Conservation (phyloP, 2,113 vertebrate species). For the Xenopus borealis region DNA sequence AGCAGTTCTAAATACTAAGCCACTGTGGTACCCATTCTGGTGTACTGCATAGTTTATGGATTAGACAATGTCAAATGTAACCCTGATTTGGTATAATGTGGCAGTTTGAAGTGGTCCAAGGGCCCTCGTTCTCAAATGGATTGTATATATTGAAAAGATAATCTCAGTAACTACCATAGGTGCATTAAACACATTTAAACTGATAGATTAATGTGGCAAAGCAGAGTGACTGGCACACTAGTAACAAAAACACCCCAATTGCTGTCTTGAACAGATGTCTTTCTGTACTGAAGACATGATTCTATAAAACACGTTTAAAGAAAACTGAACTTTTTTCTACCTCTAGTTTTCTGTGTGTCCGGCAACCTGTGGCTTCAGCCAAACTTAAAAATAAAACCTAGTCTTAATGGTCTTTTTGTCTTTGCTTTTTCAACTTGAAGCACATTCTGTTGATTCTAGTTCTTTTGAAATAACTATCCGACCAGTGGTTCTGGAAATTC, state of each 20-base stretch:
- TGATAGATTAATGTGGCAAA: not conserved
- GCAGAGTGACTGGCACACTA: no score
- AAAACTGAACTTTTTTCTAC: slow-evolving; percentile 29
- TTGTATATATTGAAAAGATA: no score
- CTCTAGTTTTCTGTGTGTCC: slow-evolving; percentile 49
- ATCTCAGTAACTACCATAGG: no score
- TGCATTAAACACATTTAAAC: no score
- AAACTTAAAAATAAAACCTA: slow-evolving; percentile 44
- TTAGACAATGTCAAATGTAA: no score
- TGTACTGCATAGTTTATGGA: no score
- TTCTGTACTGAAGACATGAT: not conserved
- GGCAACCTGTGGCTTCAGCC: slow-evolving; percentile 34
- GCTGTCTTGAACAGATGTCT: not conserved
- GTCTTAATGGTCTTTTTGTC: slow-evolving; percentile 33
- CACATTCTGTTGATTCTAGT: slow-evolving; percentile 16
- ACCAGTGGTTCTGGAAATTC: slow-evolving; percentile 41
- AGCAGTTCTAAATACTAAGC: no score
- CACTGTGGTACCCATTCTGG: no score
- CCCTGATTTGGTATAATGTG: no score
- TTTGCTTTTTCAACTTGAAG: slow-evolving; percentile 16
- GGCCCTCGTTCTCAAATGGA: no score
- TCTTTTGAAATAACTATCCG: slow-evolving; percentile 31
- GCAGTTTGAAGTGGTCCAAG: no score
- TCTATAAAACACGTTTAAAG: slow-evolving; percentile 22
- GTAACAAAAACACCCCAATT: not conserved